Base-by-base conservation (phyloP, 2,888 invertebrate species). In the Standfussiana lucernea region DNA sequence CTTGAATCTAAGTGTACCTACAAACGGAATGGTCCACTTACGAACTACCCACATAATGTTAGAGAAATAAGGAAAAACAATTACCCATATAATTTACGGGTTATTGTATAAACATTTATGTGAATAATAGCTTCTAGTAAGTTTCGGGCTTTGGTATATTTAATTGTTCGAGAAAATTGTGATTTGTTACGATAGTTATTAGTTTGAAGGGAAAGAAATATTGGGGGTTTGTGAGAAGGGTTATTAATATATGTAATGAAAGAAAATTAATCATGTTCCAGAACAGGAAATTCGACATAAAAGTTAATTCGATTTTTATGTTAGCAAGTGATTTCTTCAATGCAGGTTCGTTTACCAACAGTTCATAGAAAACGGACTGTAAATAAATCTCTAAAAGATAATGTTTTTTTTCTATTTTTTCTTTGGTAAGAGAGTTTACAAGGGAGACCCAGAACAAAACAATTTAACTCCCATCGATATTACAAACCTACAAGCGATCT, bases 21-120 rank as follows among this genome's bases (percentile, higher is more conserved):
- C 72, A 74, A 84, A 77, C 70, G 62, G 66, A 86, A 81, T 73
- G 80, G 69, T 75, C 81, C 85, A 83, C 83, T 87, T 83, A 84
- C 81, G 74, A 28, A 79, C 80, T 77, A 77, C 74, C 79, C 71
- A 64, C 68, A 68, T 47, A 72, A 82, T 77, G 80, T 76, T 74
- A 70, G 64, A 78, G 74, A 75, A 85, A 85, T 75, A 74, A 74
- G 86, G 79, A 83, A 87, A 89, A 88, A 86, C 80, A 88, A 87
- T 89, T 86, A 79, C 83, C 64, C 61, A 69, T 75, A 77, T 67
- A 89, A 81, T 86, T 72, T 79, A 84, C 74, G 68, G 73, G 61
- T 28, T 86, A 85, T 86, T 86, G 81, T 88, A 81, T 78, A 79
- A 79, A 82, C 82, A 79, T 84, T 82, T 71, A 79, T 79, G 77